Percentiles rank a stretch among this genome's conserved stretches.
Conservation (phyloP, 2,113 vertebrate genomes). For the Sturnira hondurensis region DNA sequence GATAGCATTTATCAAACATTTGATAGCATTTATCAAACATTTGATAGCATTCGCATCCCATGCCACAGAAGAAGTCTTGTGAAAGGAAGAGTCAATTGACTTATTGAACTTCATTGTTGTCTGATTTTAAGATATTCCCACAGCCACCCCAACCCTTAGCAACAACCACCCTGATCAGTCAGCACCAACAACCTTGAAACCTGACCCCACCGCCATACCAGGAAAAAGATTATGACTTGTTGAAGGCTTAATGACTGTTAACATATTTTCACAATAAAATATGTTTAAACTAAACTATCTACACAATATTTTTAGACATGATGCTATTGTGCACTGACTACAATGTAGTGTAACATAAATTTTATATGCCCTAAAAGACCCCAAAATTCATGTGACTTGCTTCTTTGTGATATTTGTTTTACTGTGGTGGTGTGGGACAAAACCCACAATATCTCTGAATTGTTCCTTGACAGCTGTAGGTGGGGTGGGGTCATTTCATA, state of each 20-base stretch:
- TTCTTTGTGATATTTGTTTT: not conserved
- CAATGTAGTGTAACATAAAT: not conserved
- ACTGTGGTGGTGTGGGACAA: not conserved
- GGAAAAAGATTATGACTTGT: not conserved
- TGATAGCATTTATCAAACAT: too few species aligned
- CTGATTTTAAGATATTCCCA: not conserved
- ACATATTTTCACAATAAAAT: not conserved
- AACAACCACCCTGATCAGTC: not conserved
- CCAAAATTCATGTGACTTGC: not conserved
- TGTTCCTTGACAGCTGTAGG: too few species aligned
- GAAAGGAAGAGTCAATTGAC: not conserved
- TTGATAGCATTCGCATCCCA: too few species aligned
- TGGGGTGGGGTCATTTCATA: not conserved
- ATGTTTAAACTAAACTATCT: too few species aligned
- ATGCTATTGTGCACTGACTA: too few species aligned
- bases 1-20: too few species aligned
- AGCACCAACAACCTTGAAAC: not conserved
- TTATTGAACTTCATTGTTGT: not conserved
- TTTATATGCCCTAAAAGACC: not conserved
- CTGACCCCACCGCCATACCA: not conserved
- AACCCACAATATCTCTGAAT: not conserved
- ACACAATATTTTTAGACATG: too few species aligned
- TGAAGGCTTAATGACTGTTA: not conserved
- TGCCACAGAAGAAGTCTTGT: not conserved
- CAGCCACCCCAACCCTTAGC: not conserved